phyloP scores from a whole-genome alignment of 2,113 vertebrate genomes.

The Catharus fuscescens region DNA sequence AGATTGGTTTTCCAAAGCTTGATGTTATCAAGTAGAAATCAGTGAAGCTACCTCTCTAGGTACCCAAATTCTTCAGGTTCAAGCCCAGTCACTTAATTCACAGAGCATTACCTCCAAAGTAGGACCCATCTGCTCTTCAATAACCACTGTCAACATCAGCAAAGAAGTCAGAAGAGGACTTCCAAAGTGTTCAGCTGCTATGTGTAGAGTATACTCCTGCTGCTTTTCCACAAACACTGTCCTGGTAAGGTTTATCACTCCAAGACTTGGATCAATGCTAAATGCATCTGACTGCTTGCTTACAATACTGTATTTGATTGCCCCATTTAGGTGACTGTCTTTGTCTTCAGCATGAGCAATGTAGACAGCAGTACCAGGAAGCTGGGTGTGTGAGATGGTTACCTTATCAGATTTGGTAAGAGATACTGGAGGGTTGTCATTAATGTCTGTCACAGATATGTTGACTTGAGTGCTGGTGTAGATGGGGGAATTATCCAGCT shows the following conservation, averaged over 20 bases:
- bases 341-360: slow-evolving; percentile 86
- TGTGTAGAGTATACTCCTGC: slow-evolving; percentile 65
- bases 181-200: slow-evolving; percentile 84
- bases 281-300: slow-evolving; percentile 68
- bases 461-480: slow-evolving; percentile 87
- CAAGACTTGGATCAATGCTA: slow-evolving; percentile 75
- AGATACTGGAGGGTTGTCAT: slow-evolving; percentile 87
- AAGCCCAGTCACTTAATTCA: too few relatives aligned
- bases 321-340: slow-evolving; percentile 86
- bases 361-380: slow-evolving; percentile 83
- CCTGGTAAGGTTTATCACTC: slow-evolving; percentile 79
- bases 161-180: slow-evolving; percentile 76
- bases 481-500: slow-evolving; percentile 67
- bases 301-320: slow-evolving; percentile 78
- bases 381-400: slow-evolving; percentile 71
- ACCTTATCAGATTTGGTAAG: slow-evolving; percentile 68
- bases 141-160: slow-evolving; percentile 71
- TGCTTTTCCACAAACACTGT: slow-evolving; percentile 51
- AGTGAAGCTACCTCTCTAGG: too few relatives aligned
- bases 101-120: slow-evolving; percentile 18
- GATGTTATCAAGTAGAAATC: too few relatives aligned
- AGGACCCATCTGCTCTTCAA: slow-evolving; percentile 70
- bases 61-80: too few relatives aligned
- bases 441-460: slow-evolving; percentile 83
- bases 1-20: background rate